A percentile compares a stretch with the other conserved stretches of the same genome.
These are phyloP conservation scores for Stichopus chloronotus DNA, from an alignment of 35 echinoderm and acorn worm genomes.

Conservation along the genomic window DNA sequence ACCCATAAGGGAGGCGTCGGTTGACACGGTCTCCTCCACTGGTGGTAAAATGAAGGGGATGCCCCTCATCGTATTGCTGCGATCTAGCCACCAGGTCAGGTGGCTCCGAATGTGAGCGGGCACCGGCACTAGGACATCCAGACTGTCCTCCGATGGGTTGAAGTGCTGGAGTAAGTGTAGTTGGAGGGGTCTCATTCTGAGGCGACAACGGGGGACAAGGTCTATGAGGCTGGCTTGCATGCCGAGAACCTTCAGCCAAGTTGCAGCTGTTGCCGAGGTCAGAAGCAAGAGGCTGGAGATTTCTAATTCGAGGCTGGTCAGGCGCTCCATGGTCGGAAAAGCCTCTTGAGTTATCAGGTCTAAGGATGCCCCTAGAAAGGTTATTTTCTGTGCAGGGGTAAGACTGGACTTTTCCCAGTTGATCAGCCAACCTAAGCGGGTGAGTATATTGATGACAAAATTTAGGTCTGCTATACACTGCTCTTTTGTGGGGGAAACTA, in stretches of 20 bases:
- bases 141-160: background rate
- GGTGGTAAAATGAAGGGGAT: no score
- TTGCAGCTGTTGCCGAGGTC: no score
- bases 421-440: background rate
- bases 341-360: background rate
- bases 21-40: no score
- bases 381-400: background rate
- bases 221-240: no score
- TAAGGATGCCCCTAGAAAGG: slow-evolving; percentile 6
- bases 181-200: background rate
- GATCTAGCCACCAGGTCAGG: slow-evolving; percentile 13
- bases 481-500: background rate
- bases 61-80: background rate
- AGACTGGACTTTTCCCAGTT: slow-evolving; percentile 27
- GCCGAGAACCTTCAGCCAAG: no score
- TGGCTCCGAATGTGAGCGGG: background rate
- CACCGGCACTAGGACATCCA: background rate
- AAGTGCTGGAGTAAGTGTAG: background rate
- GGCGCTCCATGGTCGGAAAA: background rate
- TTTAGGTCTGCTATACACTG: background rate
- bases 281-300: background rate
- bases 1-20: no score
- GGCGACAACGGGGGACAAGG: no score
- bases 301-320: background rate
- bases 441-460: background rate